Evolutionary conservation across 1,140 invertebrate genomes (phyloP), one percentile per base, ranked within the genome.

Genomic region (Drosophila bocki): DNA sequence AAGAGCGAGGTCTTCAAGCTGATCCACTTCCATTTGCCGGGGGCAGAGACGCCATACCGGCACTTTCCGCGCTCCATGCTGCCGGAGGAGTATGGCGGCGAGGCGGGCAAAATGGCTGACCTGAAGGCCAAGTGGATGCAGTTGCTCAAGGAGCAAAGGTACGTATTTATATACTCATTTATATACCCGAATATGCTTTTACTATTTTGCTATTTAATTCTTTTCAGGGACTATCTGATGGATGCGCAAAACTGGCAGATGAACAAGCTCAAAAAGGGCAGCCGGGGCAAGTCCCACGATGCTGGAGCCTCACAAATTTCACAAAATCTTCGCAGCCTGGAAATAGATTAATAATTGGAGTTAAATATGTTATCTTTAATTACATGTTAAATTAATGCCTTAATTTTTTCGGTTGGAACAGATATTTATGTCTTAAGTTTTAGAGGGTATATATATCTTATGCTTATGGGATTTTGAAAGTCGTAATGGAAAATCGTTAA

Each of bases 51-150:
- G 0, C 85, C 96, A 0, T 95, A 94, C 74, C 93, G 95, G 47
- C 94, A 94, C 72, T 93, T 96, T 47, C 94, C 95, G 0, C 93
- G 93, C 77, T 94, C 95, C 41, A 83, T 96, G 26, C 78, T 96
- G 47, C 95, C 95, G 0, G 92, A 93, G 9, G 95, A 96, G 78
- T 96, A 95, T 63, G 95, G 95, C 26, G 95, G 95, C 1, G 93
- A 94, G 53, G 94, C 94, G 0, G 95, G 95, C 26, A 88, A 93
- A 15, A 92, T 95, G 33, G 93, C 94, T 3, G 93, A 94, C 26
- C 93, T 95, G 29, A 95, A 95, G 85, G 74, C 93, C 11, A 87
- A 94, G 56, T 95, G 95, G 95, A 91, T 94, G 32, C 69, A 92
- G 65, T 68, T 92, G 65, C 72, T 94, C 17, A 65, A 87, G 42